phyloP scores from a whole-genome alignment of 2,797 vertebrate species.

The Phrynocephalus guinanensis region DNA sequence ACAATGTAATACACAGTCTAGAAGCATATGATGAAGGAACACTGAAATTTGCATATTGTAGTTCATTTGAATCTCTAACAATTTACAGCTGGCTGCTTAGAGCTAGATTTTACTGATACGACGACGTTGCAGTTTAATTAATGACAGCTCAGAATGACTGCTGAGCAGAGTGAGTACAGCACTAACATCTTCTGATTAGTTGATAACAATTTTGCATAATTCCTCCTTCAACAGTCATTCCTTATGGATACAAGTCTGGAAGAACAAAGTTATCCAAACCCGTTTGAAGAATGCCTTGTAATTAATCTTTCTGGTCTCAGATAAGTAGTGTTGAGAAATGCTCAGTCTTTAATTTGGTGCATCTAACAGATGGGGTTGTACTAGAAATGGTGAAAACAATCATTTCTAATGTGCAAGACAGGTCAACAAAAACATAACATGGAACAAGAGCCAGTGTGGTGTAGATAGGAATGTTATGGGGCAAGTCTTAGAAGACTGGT shows the following conservation, averaged over 20 bases:
- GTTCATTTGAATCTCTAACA: neutral
- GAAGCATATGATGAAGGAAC: neutral
- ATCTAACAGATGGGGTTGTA: neutral
- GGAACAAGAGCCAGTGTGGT: neutral
- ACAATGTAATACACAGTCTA: neutral
- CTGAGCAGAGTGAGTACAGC: neutral
- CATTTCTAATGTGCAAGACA: neutral
- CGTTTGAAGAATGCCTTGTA: constrained; percentile 24
- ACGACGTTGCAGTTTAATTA: neutral
- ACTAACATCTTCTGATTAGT: neutral
- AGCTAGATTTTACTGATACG: neutral
- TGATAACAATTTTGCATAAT: neutral
- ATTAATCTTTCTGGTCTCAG: constrained; percentile 22
- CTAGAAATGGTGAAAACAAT: constrained; percentile 21
- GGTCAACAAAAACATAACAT: constrained; percentile 9
- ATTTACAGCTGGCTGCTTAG: neutral
- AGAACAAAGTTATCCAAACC: rapidly evolving
- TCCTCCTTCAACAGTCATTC: neutral
- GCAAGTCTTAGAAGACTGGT: too few species aligned
- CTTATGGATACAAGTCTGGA: neutral
- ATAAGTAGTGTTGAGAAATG: constrained; percentile 9
- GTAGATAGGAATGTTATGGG: too few species aligned
- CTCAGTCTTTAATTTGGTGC: neutral
- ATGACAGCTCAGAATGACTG: neutral
- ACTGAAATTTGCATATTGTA: neutral